A percentile compares a stretch with the other conserved stretches of the same genome.
phyloP scores from a whole-genome alignment of 1,140 invertebrate genomes.

The Dendroctonus valens region DNA sequence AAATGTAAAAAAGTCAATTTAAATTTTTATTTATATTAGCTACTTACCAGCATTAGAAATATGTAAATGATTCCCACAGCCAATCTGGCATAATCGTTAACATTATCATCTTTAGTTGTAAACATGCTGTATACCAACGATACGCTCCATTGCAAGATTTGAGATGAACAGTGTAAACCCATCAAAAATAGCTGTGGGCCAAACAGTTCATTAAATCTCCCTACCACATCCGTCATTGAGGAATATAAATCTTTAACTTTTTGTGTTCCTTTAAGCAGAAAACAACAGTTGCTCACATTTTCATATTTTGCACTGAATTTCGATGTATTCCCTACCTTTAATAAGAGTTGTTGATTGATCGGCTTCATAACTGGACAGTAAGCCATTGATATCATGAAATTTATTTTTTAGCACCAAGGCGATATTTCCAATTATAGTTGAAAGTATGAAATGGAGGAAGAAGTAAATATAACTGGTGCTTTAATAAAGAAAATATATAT shows the following conservation, averaged over 20 bases:
- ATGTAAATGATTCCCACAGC: conserved; percentile 24
- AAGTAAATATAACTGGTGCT: conserved; percentile 26
- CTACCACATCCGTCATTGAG: conserved; percentile 7
- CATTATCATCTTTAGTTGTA: neutral
- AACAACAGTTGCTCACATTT: neutral
- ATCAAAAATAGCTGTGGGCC: conserved; percentile 27
- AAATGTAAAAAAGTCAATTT: neutral
- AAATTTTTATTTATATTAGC: neutral
- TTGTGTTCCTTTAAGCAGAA: conserved; percentile 15
- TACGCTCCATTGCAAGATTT: conserved; percentile 27
- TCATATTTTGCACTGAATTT: neutral
- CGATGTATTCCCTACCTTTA: conserved; percentile 9
- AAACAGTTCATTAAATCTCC: conserved; percentile 24
- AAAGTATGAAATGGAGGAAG: conserved; percentile 28
- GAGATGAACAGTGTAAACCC: conserved; percentile 29
- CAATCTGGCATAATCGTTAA: conserved; percentile 11
- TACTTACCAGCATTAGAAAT: conserved; percentile 25
- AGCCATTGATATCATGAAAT: conserved; percentile 23
- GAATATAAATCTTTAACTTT: conserved; percentile 20
- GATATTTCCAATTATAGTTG: conserved; percentile 29
- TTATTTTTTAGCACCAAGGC: conserved; percentile 25
- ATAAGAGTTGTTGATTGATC: conserved; percentile 6
- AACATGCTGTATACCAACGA: conserved; percentile 24
- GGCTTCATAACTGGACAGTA: conserved; percentile 9
- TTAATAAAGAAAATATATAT: neutral